These are phyloP conservation scores for Chymomyza procnemis DNA, from an alignment of 2,888 invertebrate genomes.

Conservation along the genomic window DNA sequence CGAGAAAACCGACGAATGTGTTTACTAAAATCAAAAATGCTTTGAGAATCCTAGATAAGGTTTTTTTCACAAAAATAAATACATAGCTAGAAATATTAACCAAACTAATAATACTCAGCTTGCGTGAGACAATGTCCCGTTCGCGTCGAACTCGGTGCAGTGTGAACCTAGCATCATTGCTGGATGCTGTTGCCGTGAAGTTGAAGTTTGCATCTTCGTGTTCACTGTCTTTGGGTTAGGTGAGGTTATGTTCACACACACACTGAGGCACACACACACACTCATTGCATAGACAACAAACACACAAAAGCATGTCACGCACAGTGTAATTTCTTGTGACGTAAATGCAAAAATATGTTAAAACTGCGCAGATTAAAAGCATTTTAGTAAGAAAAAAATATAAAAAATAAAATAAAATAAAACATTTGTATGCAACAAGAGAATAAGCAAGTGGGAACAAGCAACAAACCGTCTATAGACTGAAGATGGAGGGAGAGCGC, in stretches of 20 bases:
- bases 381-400: neutral
- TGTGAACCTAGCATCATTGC: too few species aligned
- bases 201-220: slow-evolving; percentile 58
- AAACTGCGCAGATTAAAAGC: slow-evolving; percentile 54
- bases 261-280: slow-evolving; percentile 18
- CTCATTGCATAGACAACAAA: slow-evolving; percentile 4
- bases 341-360: slow-evolving; percentile 70
- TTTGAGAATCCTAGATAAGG: too few species aligned
- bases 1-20: too few species aligned
- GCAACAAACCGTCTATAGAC: neutral
- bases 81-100: too few species aligned
- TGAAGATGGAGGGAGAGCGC: neutral
- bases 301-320: slow-evolving; percentile 65
- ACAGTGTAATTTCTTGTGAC: slow-evolving; percentile 66
- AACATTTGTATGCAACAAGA: slow-evolving; percentile 2
- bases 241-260: slow-evolving; percentile 54
- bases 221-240: slow-evolving; percentile 40
- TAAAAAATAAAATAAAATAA: neutral
- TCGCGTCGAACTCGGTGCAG: too few species aligned
- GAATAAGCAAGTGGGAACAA: neutral
- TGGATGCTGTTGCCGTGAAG: slow-evolving; percentile 49
- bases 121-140: too few species aligned
- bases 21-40: too few species aligned
- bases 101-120: too few species aligned
- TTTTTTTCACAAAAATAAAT: too few species aligned